phyloP scores from a whole-genome alignment of 2,797 vertebrate species.

The Pteropus rufus region DNA sequence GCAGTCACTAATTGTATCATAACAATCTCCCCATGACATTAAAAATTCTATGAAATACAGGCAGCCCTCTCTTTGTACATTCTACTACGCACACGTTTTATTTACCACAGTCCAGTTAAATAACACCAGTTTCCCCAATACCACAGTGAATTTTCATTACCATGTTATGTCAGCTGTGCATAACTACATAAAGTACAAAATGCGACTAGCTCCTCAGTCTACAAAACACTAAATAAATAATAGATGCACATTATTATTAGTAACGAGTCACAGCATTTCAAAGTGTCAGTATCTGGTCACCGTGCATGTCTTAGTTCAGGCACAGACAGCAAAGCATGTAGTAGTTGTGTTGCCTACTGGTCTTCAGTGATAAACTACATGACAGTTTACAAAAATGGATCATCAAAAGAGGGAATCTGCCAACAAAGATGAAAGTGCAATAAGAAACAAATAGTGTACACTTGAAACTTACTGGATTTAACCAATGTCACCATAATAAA shows the following conservation, averaged over 20 bases:
- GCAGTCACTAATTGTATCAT: neutral
- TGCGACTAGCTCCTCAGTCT: neutral
- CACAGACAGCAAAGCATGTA: neutral
- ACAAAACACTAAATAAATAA: neutral
- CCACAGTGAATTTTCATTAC: neutral
- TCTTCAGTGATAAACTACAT: neutral
- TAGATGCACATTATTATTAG: neutral
- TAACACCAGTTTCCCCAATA: neutral
- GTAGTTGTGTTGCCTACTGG: neutral
- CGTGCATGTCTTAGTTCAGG: neutral
- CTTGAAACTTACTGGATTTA: no score
- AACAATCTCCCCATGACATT: neutral
- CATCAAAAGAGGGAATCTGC: neutral
- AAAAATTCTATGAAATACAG: neutral
- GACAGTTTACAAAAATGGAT: neutral
- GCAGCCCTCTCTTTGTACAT: neutral
- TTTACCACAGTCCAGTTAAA: neutral
- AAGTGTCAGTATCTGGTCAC: neutral
- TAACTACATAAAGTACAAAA: neutral
- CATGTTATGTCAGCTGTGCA: neutral
- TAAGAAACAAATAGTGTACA: neutral
- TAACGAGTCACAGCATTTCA: neutral
- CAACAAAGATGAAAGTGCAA: neutral
- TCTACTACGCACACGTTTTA: neutral
- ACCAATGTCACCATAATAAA: no score